Evolutionary conservation across 2,888 invertebrate species (phyloP).

Genomic region (Drosophila colorata): DNA sequence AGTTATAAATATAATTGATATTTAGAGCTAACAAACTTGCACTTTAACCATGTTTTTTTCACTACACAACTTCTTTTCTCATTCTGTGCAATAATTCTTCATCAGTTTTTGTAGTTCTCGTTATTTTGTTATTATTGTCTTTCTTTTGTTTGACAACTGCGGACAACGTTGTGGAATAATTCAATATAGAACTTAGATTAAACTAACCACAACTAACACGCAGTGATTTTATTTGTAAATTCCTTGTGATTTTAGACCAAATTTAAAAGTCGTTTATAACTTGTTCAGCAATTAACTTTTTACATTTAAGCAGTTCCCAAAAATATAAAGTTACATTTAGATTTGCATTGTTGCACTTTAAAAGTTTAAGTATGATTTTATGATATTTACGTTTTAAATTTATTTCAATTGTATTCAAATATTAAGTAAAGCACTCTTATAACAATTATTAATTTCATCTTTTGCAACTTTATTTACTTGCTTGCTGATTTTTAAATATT

Average conservation of each 20-base stretch:
- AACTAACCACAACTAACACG: not conserved
- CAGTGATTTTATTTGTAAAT: not conserved
- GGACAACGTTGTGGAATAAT: not conserved
- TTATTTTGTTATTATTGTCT: not conserved
- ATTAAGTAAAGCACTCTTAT: not conserved
- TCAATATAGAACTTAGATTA: not conserved
- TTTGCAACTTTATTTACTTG: not conserved
- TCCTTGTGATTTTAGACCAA: not conserved
- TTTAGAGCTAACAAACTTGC: conserved; percentile 29
- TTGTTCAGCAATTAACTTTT: not conserved
- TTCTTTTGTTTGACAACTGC: not conserved
- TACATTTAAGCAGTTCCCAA: not conserved
- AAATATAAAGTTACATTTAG: not conserved
- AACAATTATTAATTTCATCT: no score
- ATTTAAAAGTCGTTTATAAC: not conserved
- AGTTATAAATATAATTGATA: conserved; percentile 20
- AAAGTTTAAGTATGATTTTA: not conserved
- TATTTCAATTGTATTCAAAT: not conserved
- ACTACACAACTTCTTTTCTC: not conserved
- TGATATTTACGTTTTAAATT: not conserved
- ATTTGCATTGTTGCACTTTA: not conserved
- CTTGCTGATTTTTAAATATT: not conserved
- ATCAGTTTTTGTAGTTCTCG: not conserved
- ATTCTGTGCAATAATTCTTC: not conserved
- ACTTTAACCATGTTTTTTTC: not conserved